phyloP scores from a whole-genome alignment of 2,888 invertebrate genomes.

The Callyntrura guangdongensis region DNA sequence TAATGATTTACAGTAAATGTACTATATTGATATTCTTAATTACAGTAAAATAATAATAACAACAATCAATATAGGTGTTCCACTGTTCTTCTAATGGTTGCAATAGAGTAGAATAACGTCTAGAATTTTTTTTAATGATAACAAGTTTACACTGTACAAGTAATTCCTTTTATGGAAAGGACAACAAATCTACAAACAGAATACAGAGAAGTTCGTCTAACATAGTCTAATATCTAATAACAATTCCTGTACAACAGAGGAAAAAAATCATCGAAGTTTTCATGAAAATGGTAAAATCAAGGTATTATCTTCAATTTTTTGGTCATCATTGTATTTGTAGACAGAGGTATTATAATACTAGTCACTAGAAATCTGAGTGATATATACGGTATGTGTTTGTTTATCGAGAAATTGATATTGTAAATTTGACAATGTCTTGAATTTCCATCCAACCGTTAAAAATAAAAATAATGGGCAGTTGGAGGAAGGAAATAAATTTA shows the following conservation, averaged over 20 bases:
- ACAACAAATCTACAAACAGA: not conserved
- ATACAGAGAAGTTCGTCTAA: not conserved
- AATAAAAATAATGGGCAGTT: not conserved
- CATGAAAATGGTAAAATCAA: conserved; percentile 12
- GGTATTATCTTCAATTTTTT: conserved; percentile 28
- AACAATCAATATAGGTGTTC: conserved; percentile 4
- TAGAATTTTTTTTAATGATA: not conserved
- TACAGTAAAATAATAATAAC: conserved; percentile 1
- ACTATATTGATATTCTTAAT: not conserved
- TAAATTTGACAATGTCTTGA: conserved; percentile 39
- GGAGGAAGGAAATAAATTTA: not conserved
- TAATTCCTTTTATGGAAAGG: not conserved
- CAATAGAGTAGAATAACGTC: conserved; percentile 19
- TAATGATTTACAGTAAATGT: not conserved
- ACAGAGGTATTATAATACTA: conserved; percentile 41
- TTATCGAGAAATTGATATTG: conserved; percentile 26
- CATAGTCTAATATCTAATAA: not conserved
- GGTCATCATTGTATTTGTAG: conserved; percentile 31
- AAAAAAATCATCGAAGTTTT: not conserved
- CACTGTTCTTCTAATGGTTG: conserved; percentile 32
- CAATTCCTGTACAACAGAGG: not conserved
- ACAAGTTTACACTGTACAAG: conserved; percentile 44
- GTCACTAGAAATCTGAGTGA: not conserved
- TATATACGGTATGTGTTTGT: conserved; percentile 33
- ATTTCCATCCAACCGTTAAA: not conserved